Percentiles rank a stretch among this genome's conserved stretches.
These are phyloP conservation scores for Semnopithecus entellus DNA, from an alignment of 2,113 vertebrate genomes.

Conservation along the genomic window DNA sequence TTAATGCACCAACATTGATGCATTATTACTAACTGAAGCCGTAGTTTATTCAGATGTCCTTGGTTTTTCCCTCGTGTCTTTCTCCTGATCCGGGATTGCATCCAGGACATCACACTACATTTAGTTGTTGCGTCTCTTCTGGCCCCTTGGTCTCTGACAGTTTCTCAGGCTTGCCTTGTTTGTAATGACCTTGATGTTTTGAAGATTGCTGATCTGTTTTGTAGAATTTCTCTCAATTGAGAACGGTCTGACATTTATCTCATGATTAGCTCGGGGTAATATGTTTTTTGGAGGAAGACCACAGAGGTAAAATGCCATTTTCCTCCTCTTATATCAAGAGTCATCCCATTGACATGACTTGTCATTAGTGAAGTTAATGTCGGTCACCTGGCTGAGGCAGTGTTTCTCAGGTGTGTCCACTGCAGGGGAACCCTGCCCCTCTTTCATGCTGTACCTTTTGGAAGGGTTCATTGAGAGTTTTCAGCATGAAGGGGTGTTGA, in stretches of 20 bases:
- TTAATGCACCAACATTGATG: not conserved
- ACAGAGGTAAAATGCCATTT: not conserved
- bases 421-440: not conserved
- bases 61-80: not conserved
- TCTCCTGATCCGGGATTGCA: not conserved
- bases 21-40: not conserved
- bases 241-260: not conserved
- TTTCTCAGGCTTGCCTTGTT: not conserved
- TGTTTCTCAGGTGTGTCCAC: not conserved
- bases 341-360: not conserved
- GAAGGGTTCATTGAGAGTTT: not conserved
- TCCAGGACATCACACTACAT: not conserved
- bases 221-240: not conserved
- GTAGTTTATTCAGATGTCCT: not conserved
- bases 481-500: no score
- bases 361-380: not conserved
- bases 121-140: not conserved
- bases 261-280: not conserved
- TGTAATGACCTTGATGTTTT: not conserved
- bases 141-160: not conserved
- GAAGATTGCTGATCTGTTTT: not conserved
- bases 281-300: not conserved
- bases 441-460: not conserved
- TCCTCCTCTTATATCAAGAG: not conserved
- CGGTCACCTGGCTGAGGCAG: not conserved